Base-by-base conservation (phyloP, 1,140 invertebrate species). In the Diorhabda elongata region DNA sequence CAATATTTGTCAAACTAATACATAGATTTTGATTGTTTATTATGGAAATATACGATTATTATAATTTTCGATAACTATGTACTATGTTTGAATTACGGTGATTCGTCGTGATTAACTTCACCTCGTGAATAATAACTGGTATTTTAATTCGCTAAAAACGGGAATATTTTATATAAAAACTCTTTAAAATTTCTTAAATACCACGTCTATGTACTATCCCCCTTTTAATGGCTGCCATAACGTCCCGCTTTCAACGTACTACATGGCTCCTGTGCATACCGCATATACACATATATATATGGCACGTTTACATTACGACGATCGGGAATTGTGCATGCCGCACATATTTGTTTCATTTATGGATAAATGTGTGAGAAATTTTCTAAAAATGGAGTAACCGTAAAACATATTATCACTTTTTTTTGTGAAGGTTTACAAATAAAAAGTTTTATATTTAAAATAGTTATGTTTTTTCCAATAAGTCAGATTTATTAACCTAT, bases 291-390 rank as follows among this genome's bases (percentile, higher is more conserved):
- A 52, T 52, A 52, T n/a, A 52, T n/a, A 52, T n/a, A 52, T 52
- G 6, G 47, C 47, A 52, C 47, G 47, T 52, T 52, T 52, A 61
- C 57, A 45, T 69, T 52, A 26, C 45, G 60, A 42, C 44, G 62
- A 44, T 43, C 44, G 61, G 61, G 61, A 62, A 44, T 47, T 62
- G 44, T 62, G 61, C 43, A 44, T 44, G 61, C 43, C 61, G 61
- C 61, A 44, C 61, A 44, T 62, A 62, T 62, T 59, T 44, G 43
- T 62, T 62, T 62, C 61, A 44, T 5, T 44, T 42, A 62, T n/a
- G 61, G 61, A 62, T 62, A 62, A 3, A 6, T 11, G 26, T 8
- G 42, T 60, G 43, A 43, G 61, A 44, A 44, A 62, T 52, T 52
- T n/a, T n/a, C 47, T 52, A n/a, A n/a, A 8, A 52, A 4, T n/a